phyloP scores from a whole-genome alignment of 2,888 invertebrate genomes.

The Theretra japonica region DNA sequence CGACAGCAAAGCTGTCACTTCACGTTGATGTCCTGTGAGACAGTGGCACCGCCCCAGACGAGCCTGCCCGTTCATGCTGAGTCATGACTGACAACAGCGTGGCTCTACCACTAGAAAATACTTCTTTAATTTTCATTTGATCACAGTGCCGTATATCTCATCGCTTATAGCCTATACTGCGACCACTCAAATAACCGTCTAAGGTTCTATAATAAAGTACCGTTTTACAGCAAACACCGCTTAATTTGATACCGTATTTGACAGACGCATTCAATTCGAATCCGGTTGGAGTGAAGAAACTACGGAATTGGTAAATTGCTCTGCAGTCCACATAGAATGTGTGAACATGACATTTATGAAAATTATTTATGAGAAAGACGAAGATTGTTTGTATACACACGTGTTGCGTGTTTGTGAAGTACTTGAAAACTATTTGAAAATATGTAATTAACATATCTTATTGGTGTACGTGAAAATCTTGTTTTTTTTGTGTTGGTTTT shows the following conservation, averaged over 20 bases:
- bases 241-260: conserved; percentile 44
- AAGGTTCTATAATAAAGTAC: conserved; percentile 39
- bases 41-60: too few species aligned
- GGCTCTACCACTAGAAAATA: too few species aligned
- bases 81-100: too few species aligned
- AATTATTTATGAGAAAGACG: conserved; percentile 16
- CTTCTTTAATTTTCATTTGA: too few species aligned
- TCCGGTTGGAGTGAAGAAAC: conserved; percentile 30
- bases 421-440: neutral
- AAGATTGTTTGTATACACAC: neutral
- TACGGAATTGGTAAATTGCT: conserved; percentile 36
- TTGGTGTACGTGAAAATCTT: too few species aligned
- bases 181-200: neutral
- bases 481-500: too few species aligned
- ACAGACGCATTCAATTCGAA: conserved; percentile 39
- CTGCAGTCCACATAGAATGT: conserved; percentile 39
- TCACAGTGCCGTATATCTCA: too few species aligned
- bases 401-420: conserved; percentile 12
- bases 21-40: too few species aligned
- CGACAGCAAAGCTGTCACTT: too few species aligned
- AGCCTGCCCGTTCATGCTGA: too few species aligned
- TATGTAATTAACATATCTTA: too few species aligned
- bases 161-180: neutral
- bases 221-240: conserved; percentile 43
- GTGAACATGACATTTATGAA: conserved; percentile 35